These are phyloP conservation scores for Lordiphosa clarofinis DNA, from an alignment of 1,140 invertebrate genomes.

Conservation along the genomic window DNA sequence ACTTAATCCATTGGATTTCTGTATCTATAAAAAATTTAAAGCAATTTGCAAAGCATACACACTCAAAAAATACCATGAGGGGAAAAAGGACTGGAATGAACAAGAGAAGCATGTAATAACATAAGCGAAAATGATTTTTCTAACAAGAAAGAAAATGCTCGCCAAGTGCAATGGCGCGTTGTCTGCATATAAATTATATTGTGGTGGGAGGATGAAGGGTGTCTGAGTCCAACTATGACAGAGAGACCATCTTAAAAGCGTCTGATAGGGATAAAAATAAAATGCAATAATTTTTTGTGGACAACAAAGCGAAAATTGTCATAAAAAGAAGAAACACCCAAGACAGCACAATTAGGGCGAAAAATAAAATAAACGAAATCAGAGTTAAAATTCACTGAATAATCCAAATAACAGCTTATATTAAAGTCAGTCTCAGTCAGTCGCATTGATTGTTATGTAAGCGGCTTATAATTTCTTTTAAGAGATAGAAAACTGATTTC, in stretches of 20 bases:
- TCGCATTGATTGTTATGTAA: constrained; percentile 49
- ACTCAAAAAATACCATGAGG: too few relatives aligned
- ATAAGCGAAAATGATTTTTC: constrained; percentile 44
- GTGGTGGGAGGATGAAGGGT: constrained; percentile 4
- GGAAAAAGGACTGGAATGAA: constrained; percentile 16
- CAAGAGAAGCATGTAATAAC: constrained; percentile 29
- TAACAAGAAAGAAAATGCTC: not conserved
- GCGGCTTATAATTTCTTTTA: constrained; percentile 54
- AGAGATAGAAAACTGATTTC: constrained; percentile 16
- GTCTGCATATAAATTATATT: constrained; percentile 56
- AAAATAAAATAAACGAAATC: constrained; percentile 11
- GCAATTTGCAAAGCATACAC: constrained; percentile 37
- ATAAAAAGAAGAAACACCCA: constrained; percentile 34
- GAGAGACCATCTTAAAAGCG: constrained; percentile 31
- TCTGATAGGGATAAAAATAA: constrained; percentile 52
- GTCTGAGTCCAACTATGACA: not conserved
- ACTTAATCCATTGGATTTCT: too few relatives aligned
- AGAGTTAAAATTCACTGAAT: constrained; percentile 23
- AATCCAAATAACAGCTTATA: not conserved
- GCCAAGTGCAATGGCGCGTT: constrained; percentile 45
- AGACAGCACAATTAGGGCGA: constrained; percentile 36
- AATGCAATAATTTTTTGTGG: constrained; percentile 45
- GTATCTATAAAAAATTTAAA: constrained; percentile 39
- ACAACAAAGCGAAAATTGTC: constrained; percentile 47
- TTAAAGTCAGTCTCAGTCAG: constrained; percentile 21